phyloP scores from a whole-genome alignment of 35 echinoderm and acorn worm genomes.

The Eucidaris tribuloides region DNA sequence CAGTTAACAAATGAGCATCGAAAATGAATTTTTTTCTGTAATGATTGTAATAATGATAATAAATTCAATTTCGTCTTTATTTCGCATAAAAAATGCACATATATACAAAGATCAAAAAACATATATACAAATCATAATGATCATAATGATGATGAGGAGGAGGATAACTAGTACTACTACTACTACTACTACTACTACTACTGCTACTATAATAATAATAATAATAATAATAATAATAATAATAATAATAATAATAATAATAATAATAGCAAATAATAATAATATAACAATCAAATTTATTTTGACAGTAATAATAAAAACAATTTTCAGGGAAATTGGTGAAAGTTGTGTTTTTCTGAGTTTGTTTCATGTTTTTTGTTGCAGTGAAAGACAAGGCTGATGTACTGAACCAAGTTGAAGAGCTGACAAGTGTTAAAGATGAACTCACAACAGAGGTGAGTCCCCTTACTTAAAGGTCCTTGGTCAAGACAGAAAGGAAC shows the following conservation, averaged over 20 bases:
- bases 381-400: conserved; percentile 99
- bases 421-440: conserved; percentile 87
- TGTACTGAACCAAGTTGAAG: conserved; percentile 92
- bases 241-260: too few relatives aligned
- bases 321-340: neutral
- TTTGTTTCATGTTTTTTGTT: conserved; percentile 13
- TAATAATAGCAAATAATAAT: neutral
- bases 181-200: neutral
- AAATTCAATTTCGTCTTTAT: too few relatives aligned
- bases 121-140: too few relatives aligned
- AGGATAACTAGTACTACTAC: neutral
- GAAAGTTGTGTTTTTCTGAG: neutral
- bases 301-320: neutral
- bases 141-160: neutral
- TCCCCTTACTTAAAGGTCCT: too few relatives aligned
- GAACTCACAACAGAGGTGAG: conserved; percentile 87
- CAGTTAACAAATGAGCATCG: neutral
- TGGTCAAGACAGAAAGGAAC: too few relatives aligned
- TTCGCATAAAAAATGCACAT: too few relatives aligned
- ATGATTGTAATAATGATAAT: too few relatives aligned
- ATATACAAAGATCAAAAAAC: too few relatives aligned
- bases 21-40: too few relatives aligned
- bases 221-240: too few relatives aligned
- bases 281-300: neutral
- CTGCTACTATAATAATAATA: neutral